phyloP scores from a whole-genome alignment of 2,113 vertebrate genomes.

The Salvelinus namaycush region DNA sequence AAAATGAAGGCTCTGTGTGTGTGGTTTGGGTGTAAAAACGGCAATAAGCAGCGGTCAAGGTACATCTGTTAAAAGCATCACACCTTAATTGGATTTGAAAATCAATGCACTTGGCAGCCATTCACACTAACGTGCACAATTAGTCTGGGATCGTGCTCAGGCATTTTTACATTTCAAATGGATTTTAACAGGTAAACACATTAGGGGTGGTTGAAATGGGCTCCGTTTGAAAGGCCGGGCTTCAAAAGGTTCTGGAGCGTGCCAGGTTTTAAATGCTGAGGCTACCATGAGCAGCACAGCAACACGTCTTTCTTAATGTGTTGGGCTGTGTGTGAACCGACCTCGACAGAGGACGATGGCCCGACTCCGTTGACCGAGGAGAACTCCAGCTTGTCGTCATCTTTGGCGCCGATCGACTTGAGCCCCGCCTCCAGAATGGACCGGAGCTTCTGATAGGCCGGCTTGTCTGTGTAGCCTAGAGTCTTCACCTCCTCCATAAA shows the following conservation, averaged over 20 bases:
- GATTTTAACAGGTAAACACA: conserved; percentile 50
- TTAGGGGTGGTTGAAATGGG: conserved; percentile 33
- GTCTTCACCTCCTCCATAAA: conserved; percentile 87
- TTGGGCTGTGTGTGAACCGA: conserved; percentile 14
- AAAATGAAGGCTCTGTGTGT: neutral
- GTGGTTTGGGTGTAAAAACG: neutral
- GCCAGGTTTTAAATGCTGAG: conserved; percentile 5
- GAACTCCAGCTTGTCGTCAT: conserved; percentile 84
- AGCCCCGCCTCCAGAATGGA: conserved; percentile 85
- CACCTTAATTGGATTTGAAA: conserved; percentile 44
- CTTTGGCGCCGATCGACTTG: conserved; percentile 77
- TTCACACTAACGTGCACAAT: conserved; percentile 40
- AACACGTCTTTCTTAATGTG: neutral
- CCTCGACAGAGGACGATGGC: conserved; percentile 46
- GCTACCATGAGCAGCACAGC: neutral
- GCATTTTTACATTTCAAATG: conserved; percentile 31
- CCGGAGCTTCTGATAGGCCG: conserved; percentile 82
- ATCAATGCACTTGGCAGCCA: conserved; percentile 37
- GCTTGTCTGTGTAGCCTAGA: conserved; percentile 84
- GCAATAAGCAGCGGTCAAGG: conserved; percentile 20
- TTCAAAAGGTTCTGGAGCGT: conserved; percentile 16
- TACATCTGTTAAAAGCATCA: conserved; percentile 42
- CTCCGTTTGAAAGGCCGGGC: conserved; percentile 15
- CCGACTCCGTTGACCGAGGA: conserved; percentile 62
- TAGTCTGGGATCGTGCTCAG: conserved; percentile 33